Base-by-base conservation (phyloP, 2,888 invertebrate species). In the Embidobia sp. region DNA sequence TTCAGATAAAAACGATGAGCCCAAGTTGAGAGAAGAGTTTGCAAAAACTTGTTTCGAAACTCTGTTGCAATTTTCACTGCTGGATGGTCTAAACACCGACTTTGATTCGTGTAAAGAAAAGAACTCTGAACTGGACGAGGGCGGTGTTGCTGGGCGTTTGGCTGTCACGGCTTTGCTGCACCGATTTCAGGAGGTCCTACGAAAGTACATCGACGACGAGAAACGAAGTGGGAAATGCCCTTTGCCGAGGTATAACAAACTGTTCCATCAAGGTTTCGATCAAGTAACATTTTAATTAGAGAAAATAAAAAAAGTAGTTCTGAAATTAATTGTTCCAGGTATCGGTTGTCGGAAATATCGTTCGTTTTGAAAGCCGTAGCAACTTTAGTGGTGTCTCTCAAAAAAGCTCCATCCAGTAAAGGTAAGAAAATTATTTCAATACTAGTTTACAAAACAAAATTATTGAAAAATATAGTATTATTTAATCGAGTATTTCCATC, bases 11-110 rank as follows among this genome's bases (percentile, higher is more conserved):
- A 85, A 84, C 15, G 85, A 85, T 1, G 89, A 89, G 69, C 87
- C 88, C 0, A 94, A 96, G 74, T 92, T 98, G 79, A 91, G 98
- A 11, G 98, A 98, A 90, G 98, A 98, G 87, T 98, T 98, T 90
- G 98, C 98, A 40, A 95, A 98, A 86, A 95, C 96, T 0, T 98
- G 98, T 87, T 98, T 98, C 87, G 98, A 98, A 90, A 98, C 98
- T 0, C 91, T 98, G 16, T 91, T 98, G 42, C 97, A 98, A 90
- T 98, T 98, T 91, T 98, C 98, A 0, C 92, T 95, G 86, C 91
- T 96, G 3, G 95, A 96, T 82, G 95, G 95, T 75, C 90, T 93
- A 31, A 90, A 87, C 46, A 86, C 84, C 16, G 90, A 90, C 48
- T 81, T 88, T 8, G 86, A 87, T 46, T 80, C 73, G 5, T 79